Conservation (phyloP, 2,113 vertebrate genomes). For the Mesoclemmys tuberculata region DNA sequence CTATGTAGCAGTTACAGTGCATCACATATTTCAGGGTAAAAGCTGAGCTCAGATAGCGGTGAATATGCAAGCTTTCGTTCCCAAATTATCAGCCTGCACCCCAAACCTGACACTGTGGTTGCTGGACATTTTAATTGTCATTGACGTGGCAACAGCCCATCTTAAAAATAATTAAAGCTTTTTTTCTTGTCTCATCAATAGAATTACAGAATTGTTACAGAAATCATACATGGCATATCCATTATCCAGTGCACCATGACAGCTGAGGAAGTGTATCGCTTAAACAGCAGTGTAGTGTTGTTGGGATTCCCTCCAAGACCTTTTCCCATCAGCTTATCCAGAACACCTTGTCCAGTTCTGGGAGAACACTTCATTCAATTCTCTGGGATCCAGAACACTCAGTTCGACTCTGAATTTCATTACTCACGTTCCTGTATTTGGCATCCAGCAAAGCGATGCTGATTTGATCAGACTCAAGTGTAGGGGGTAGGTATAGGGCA, state of each 20-base stretch:
- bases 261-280: background rate
- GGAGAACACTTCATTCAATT: background rate
- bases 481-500: too few species aligned
- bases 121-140: background rate
- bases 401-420: background rate
- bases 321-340: background rate
- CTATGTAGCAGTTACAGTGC: background rate
- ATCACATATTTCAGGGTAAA: background rate
- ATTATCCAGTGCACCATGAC: background rate
- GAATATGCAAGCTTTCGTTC: background rate
- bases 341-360: background rate
- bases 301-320: background rate
- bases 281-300: background rate
- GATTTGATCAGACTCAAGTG: too few species aligned
- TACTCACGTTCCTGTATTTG: background rate
- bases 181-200: background rate
- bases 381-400: background rate
- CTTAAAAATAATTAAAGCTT: background rate
- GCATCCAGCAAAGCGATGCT: background rate
- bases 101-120: background rate
- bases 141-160: background rate
- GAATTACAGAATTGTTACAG: background rate
- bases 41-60: background rate
- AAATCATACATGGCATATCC: background rate
- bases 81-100: background rate